These are phyloP conservation scores for Petrosia ficiformis DNA, from an alignment of 37 sponge, comb jelly and placozoan species.

Conservation along the genomic window DNA sequence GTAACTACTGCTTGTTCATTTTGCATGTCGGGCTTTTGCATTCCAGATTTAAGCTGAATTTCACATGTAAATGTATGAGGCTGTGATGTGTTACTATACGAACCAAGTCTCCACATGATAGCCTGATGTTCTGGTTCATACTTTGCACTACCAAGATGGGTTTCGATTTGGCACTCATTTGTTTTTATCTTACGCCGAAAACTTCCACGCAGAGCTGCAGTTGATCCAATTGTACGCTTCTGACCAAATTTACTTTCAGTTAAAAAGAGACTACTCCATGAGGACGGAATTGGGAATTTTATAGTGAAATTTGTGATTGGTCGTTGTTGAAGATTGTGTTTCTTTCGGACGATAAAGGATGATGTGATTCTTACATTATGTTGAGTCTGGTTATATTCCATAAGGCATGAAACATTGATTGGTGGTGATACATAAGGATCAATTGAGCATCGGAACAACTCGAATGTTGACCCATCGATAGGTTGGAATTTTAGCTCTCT, in stretches of 20 bases:
- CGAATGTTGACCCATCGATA: constrained; percentile 75
- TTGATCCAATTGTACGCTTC: constrained; percentile 64
- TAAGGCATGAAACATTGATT: constrained; percentile 53
- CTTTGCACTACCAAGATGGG: constrained; percentile 68
- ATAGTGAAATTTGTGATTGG: constrained; percentile 72
- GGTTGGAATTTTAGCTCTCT: constrained; percentile 73
- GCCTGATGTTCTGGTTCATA: constrained; percentile 73
- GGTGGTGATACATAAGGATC: constrained; percentile 75
- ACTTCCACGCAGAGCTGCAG: constrained; percentile 61
- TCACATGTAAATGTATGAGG: constrained; percentile 71
- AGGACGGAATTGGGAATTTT: constrained; percentile 76
- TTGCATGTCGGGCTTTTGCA: constrained; percentile 58
- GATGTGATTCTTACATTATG: constrained; percentile 56
- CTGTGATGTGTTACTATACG: constrained; percentile 30
- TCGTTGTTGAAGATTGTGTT: constrained; percentile 54
- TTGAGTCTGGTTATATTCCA: constrained; percentile 65
- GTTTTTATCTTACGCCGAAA: constrained; percentile 66
- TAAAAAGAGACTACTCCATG: constrained; percentile 64
- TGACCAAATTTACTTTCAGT: constrained; percentile 69
- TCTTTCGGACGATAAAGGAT: constrained; percentile 66
- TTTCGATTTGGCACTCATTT: constrained; percentile 29
- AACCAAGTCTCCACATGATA: constrained; percentile 78
- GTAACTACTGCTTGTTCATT: constrained; percentile 59
- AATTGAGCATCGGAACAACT: constrained; percentile 65
- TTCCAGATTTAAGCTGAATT: constrained; percentile 61